phyloP scores from a whole-genome alignment of 64 coral and sea anemone species.

The Stichodactyla helianthus region DNA sequence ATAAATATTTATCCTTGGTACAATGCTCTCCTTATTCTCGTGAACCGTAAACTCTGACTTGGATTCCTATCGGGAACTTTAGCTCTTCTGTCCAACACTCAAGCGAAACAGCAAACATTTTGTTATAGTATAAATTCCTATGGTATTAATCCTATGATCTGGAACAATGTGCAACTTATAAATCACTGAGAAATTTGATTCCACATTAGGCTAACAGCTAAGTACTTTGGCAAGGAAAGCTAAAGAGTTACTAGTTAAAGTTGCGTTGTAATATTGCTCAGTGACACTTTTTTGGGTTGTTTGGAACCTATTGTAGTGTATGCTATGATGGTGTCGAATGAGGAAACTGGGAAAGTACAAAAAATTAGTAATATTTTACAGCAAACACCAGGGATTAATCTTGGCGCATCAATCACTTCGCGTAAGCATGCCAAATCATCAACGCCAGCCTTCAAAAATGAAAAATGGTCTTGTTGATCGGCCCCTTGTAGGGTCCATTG shows the following conservation, averaged over 20 bases:
- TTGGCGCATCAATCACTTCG: constrained; percentile 31
- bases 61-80: neutral
- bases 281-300: neutral
- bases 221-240: neutral
- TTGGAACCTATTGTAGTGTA: neutral
- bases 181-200: constrained; percentile 22
- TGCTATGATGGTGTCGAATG: neutral
- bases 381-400: constrained; percentile 11
- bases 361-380: neutral
- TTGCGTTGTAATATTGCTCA: neutral
- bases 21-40: neutral
- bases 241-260: neutral
- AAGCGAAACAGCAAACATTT: neutral
- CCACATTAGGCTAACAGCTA: neutral
- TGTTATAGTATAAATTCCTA: neutral
- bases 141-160: neutral
- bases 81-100: neutral
- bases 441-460: constrained; percentile 30
- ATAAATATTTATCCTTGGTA: constrained; percentile 18
- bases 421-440: constrained; percentile 18
- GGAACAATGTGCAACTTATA: neutral
- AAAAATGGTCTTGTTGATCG: constrained; percentile 40
- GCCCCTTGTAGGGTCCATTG: neutral
- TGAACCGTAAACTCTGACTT: neutral
- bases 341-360: neutral